These are phyloP conservation scores for Phlogophora meticulosa DNA, from an alignment of 2,888 invertebrate genomes.

Conservation along the genomic window DNA sequence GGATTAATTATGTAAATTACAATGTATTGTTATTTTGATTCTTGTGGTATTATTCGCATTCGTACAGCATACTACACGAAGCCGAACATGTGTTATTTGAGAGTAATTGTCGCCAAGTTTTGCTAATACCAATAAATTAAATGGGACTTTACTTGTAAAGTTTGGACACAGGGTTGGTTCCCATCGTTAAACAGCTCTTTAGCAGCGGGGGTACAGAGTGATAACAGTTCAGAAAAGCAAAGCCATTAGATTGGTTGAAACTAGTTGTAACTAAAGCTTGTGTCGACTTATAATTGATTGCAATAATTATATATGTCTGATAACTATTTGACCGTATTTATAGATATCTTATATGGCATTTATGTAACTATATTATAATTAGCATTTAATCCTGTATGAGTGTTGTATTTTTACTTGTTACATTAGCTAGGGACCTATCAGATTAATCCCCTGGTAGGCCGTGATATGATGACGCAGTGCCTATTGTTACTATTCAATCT, in stretches of 20 bases:
- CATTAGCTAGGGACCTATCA: neutral
- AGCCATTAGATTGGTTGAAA: neutral
- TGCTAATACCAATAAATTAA: neutral
- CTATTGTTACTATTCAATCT: neutral
- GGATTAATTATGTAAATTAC: constrained; percentile 3
- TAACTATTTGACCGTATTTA: constrained; percentile 1
- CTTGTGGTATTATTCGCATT: neutral
- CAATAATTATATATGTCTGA: constrained; percentile 29
- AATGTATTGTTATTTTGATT: constrained; percentile 18
- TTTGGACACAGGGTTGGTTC: neutral
- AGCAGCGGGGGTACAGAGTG: too few relatives aligned
- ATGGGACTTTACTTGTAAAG: neutral
- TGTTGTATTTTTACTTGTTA: constrained; percentile 3
- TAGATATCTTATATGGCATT: constrained; percentile 22
- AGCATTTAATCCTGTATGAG: constrained; percentile 2
- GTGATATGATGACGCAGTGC: constrained; percentile 3
- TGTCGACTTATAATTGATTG: neutral
- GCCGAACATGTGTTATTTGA: neutral
- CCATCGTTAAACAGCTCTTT: neutral
- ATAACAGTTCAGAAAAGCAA: too few relatives aligned
- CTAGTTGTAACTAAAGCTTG: neutral
- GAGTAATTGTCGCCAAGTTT: neutral
- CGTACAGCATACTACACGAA: neutral
- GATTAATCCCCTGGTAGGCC: neutral
- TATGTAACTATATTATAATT: constrained; percentile 10